phyloP scores from a whole-genome alignment of 2,797 vertebrate genomes.

The Sebastiscus albofasciatus region DNA sequence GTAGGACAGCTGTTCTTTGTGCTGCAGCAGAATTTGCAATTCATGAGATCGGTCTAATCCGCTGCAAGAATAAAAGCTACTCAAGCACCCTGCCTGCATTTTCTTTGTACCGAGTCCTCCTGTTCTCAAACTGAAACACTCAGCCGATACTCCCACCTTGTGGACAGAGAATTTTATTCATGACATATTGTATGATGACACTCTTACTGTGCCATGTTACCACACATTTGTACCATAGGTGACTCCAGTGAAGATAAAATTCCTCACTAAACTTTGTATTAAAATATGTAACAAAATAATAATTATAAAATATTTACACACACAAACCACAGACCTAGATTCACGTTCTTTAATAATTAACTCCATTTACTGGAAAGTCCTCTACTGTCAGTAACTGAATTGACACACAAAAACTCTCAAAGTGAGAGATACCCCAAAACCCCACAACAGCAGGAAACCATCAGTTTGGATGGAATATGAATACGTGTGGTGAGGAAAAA shows the following conservation, averaged over 20 bases:
- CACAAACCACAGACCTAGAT: background rate
- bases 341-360: background rate
- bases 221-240: background rate
- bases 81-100: constrained; percentile 4
- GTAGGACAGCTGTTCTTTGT: constrained; percentile 47
- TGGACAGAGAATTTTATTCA: constrained; percentile 41
- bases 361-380: constrained; percentile 20
- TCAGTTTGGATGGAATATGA: constrained; percentile 22
- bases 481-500: constrained; percentile 55
- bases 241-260: background rate
- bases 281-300: background rate
- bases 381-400: constrained; percentile 23
- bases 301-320: background rate
- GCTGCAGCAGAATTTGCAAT: constrained; percentile 55
- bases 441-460: constrained; percentile 42
- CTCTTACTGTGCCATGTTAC: background rate
- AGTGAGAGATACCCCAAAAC: constrained; percentile 51
- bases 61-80: constrained; percentile 35
- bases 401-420: constrained; percentile 52
- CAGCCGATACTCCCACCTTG: constrained; percentile 49
- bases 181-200: background rate
- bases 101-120: constrained; percentile 22
- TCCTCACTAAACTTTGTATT: background rate
- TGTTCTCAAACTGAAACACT: background rate
- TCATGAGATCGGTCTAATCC: constrained; percentile 52